Evolutionary conservation across 2,888 invertebrate species (phyloP).

Genomic region (Acanthosepion lycidas): DNA sequence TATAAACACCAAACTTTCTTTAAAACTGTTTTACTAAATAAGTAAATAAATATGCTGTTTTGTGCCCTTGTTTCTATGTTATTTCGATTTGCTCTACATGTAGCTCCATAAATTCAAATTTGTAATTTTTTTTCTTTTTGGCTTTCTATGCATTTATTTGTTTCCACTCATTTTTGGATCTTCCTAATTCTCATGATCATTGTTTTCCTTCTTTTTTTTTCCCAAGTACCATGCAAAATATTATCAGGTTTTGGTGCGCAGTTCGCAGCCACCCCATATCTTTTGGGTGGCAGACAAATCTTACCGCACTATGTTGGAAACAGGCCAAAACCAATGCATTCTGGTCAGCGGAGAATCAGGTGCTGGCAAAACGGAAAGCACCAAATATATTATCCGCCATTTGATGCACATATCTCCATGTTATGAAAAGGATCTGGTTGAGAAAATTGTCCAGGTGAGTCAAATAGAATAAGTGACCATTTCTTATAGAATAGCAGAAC

Average conservation of each 20-base stretch:
- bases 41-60: too few species aligned
- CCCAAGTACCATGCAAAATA: conserved; percentile 61
- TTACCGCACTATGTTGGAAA: conserved; percentile 58
- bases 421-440: conserved; percentile 61
- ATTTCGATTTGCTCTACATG: too few species aligned
- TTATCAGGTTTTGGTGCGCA: conserved; percentile 54
- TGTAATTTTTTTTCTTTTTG: too few species aligned
- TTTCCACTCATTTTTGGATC: neutral
- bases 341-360: conserved; percentile 71
- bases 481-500: too few species aligned
- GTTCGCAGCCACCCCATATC: conserved; percentile 58
- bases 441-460: conserved; percentile 69
- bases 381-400: conserved; percentile 70
- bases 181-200: neutral
- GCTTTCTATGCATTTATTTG: neutral
- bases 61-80: too few species aligned
- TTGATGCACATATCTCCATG: conserved; percentile 65
- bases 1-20: too few species aligned
- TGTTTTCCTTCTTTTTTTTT: neutral
- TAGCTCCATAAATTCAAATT: too few species aligned
- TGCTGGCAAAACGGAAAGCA: conserved; percentile 70
- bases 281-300: conserved; percentile 64
- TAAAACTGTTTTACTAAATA: too few species aligned
- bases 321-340: conserved; percentile 64
- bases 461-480: too few species aligned